phyloP scores from a whole-genome alignment of 2,113 vertebrate species.

The Apteryx mantelli region DNA sequence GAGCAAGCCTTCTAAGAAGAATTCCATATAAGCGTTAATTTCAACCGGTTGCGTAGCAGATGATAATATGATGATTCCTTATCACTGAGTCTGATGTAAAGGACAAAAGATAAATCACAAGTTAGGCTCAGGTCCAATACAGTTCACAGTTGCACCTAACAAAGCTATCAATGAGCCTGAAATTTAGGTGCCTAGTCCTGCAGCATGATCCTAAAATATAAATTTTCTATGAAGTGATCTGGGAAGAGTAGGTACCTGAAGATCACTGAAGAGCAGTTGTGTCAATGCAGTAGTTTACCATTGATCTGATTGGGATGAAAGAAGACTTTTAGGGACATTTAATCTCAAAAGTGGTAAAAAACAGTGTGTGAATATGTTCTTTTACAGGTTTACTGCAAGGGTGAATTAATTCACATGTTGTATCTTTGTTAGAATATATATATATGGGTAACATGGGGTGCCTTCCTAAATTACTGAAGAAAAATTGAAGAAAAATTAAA shows the following conservation, averaged over 20 bases:
- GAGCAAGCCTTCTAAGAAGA: background rate
- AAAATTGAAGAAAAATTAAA: background rate
- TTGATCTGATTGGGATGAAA: background rate
- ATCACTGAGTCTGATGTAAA: background rate
- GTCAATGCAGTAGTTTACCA: background rate
- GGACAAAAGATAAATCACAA: background rate
- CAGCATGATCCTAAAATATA: background rate
- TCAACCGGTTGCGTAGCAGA: background rate
- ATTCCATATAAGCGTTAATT: constrained; percentile 14
- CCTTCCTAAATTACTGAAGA: constrained; percentile 33
- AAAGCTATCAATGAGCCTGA: background rate
- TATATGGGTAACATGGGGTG: background rate
- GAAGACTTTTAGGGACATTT: background rate
- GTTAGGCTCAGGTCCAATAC: background rate
- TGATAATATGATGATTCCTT: background rate
- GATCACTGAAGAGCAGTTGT: background rate
- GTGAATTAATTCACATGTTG: background rate
- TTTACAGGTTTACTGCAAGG: background rate
- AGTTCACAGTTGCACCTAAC: background rate
- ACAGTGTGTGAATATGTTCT: background rate
- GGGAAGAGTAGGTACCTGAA: background rate
- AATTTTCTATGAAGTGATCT: background rate
- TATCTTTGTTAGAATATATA: background rate
- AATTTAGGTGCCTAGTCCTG: background rate
- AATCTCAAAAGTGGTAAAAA: background rate